phyloP scores from a whole-genome alignment of 2,888 invertebrate genomes.

The Ectemnius lituratus region DNA sequence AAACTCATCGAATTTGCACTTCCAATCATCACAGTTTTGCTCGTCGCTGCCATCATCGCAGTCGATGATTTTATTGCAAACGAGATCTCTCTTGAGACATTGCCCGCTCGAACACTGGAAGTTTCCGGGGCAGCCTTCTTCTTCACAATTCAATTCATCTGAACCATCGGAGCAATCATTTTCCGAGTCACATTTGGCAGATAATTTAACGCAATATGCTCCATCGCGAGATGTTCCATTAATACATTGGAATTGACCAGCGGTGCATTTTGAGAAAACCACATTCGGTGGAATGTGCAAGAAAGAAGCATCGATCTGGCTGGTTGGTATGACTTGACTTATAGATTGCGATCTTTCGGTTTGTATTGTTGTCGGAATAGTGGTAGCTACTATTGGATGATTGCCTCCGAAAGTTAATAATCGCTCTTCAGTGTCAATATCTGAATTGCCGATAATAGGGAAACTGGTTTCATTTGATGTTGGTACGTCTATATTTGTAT shows the following conservation, averaged over 20 bases:
- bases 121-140: slow-evolving; percentile 81
- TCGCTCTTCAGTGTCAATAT: slow-evolving; percentile 22
- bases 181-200: slow-evolving; percentile 80
- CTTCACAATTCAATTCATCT: slow-evolving; percentile 81
- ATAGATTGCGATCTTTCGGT: slow-evolving; percentile 28
- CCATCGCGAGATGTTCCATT: slow-evolving; percentile 82
- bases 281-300: slow-evolving; percentile 35
- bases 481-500: background rate
- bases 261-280: slow-evolving; percentile 79
- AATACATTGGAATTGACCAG: slow-evolving; percentile 81
- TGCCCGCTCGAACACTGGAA: slow-evolving; percentile 81
- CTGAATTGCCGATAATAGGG: slow-evolving; percentile 13
- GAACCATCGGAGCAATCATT: slow-evolving; percentile 83
- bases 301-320: slow-evolving; percentile 28
- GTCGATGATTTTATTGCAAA: slow-evolving; percentile 82
- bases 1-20: slow-evolving; percentile 81
- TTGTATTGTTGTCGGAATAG: slow-evolving; percentile 17
- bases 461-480: slow-evolving; percentile 20
- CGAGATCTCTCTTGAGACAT: slow-evolving; percentile 81
- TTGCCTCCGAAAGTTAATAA: slow-evolving; percentile 11
- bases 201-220: slow-evolving; percentile 80
- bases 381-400: slow-evolving; percentile 11
- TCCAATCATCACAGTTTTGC: slow-evolving; percentile 79
- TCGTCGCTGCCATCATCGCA: slow-evolving; percentile 83
- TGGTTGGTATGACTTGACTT: slow-evolving; percentile 23